Base-by-base conservation (phyloP, 1,140 invertebrate species). In the Thaumatotibia leucotreta region DNA sequence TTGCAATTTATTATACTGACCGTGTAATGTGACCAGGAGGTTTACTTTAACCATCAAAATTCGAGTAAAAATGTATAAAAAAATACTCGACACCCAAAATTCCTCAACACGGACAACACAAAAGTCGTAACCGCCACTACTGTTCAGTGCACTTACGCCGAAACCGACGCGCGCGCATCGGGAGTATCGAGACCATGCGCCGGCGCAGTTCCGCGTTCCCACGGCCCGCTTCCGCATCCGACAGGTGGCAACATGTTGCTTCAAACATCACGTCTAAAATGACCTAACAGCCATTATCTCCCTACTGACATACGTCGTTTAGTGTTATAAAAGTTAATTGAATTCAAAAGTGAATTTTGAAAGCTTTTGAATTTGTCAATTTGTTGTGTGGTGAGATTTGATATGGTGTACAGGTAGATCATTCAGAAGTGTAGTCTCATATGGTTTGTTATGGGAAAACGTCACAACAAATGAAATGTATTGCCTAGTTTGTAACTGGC, bases 161-260 rank as follows among this genome's bases (percentile, higher is more conserved):
- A 29, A 29, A 4, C 27, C 2, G 2, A 29, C 39, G 39, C 35
- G 10, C 35, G 35, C 39, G n/a, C 39, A 45, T 45, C 39, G 14
- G 14, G 6, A 14, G 35, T 20, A 14, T 11, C 39, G 6, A 17
- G 0, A n/a, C 17, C 3, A 17, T 45, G 50, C 22, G 22, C 20
- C 50, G 9, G 50, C 50, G 27, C 24, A 29, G 58, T 61, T 61
- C 58, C 58, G 32, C 24, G 69, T 71, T 71, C 72, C 69, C 72
- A 71, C 69, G 69, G 31, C 31, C 23, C 24, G 54, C 64, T 71
- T 74, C 72, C 72, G 72, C 62, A 27, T 24, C 33, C 32, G 66
- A 64, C 69, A 71, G 69, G 67, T 68, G 69, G 64, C 61, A 27
- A 11, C 9, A 10, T 29, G n/a, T 14, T 10, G 9, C 52, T 22